These are phyloP conservation scores for Danio kyathit DNA, from an alignment of 2,797 vertebrate genomes.

Conservation along the genomic window DNA sequence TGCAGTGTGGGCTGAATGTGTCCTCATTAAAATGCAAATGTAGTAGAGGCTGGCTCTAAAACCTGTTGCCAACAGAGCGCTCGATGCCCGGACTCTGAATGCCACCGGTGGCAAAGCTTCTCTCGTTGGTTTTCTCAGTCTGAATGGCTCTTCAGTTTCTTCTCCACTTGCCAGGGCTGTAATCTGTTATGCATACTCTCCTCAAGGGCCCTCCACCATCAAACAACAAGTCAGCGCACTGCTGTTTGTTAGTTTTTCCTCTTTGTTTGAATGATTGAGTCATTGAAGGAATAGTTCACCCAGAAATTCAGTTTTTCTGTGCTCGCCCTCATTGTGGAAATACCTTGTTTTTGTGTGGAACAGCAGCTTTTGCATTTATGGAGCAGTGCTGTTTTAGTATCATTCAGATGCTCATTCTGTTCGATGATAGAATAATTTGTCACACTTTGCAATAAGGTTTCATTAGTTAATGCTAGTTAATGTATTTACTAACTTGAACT, in stretches of 20 bases:
- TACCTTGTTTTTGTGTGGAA: not conserved
- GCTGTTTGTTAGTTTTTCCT: constrained; percentile 33
- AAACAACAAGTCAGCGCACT: constrained; percentile 18
- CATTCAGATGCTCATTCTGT: no score
- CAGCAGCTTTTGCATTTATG: not conserved
- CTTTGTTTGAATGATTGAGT: constrained; percentile 10
- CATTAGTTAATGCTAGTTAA: no score
- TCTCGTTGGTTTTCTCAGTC: not conserved
- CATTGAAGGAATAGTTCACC: not conserved
- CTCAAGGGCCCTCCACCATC: constrained; percentile 22
- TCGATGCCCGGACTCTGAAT: constrained; percentile 15
- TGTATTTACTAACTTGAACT: no score
- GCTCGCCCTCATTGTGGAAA: not conserved
- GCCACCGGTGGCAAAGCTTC: constrained; percentile 19
- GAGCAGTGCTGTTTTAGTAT: no score
- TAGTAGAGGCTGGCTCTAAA: constrained; percentile 25
- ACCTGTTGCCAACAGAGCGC: constrained; percentile 45
- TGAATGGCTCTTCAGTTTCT: constrained; percentile 49
- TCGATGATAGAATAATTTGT: no score
- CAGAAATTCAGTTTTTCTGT: not conserved
- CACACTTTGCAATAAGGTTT: no score
- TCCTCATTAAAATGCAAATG: constrained; percentile 54
- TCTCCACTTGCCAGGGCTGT: constrained; percentile 38
- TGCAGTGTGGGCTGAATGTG: constrained; percentile 38
- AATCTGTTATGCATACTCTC: constrained; percentile 41